A percentile compares a stretch with the other conserved stretches of the same genome.
Conservation (phyloP, 2,888 invertebrate species). For the Mesorhabditis belari region DNA sequence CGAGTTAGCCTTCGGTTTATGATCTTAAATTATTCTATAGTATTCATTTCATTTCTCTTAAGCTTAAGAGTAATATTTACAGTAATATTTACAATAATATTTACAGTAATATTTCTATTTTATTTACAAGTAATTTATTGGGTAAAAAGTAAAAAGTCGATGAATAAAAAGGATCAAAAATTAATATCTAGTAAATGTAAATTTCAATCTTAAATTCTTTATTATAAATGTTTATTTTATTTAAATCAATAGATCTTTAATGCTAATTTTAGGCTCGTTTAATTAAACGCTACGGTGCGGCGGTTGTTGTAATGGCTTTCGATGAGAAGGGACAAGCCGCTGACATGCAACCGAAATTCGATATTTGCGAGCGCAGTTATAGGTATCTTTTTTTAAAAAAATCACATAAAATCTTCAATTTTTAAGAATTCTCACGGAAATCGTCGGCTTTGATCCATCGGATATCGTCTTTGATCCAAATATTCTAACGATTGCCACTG, state of each 20-base stretch:
- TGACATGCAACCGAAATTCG: conserved; percentile 58
- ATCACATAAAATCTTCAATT: not conserved
- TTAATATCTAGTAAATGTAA: too few species aligned
- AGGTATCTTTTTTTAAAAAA: conserved; percentile 6
- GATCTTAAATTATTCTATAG: too few species aligned
- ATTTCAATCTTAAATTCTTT: too few species aligned
- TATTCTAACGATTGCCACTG: conserved; percentile 63
- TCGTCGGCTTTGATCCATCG: conserved; percentile 59
- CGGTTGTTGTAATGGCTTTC: conserved; percentile 63
- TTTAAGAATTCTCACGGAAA: conserved; percentile 58
- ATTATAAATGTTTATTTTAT: too few species aligned
- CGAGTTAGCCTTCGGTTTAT: too few species aligned
- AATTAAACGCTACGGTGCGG: conserved; percentile 60
- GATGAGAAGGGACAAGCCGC: conserved; percentile 63
- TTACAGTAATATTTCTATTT: too few species aligned
- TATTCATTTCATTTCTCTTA: too few species aligned
- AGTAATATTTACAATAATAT: too few species aligned
- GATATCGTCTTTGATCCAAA: conserved; percentile 64
- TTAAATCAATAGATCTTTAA: not conserved
- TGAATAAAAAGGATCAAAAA: too few species aligned
- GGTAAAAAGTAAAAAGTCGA: too few species aligned
- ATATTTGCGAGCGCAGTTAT: conserved; percentile 59
- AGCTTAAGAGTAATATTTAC: too few species aligned
- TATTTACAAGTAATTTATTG: too few species aligned
- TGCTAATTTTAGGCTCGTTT: conserved; percentile 54